Evolutionary conservation across 1,140 invertebrate genomes (phyloP), one percentile per base, ranked within the genome.

Genomic region (Formica selysi): DNA sequence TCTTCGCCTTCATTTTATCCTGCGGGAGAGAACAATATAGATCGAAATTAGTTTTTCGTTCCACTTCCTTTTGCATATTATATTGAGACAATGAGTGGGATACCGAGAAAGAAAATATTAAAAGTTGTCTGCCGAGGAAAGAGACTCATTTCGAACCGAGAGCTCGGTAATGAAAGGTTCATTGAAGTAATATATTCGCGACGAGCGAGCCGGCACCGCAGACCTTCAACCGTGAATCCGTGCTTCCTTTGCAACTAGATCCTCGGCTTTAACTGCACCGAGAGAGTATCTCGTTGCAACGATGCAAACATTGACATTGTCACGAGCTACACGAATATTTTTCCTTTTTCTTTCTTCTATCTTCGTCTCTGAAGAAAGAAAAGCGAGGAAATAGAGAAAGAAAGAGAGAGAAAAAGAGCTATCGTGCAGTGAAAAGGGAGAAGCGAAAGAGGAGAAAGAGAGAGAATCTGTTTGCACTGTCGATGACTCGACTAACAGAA

Each of bases 271-370:
- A 90, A 85, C 81, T 81, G 62, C 88, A 86, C 73, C 57, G 79
- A 85, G 89, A 85, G 89, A 90, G 88, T 87, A 86, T 85, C 89
- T 90, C 68, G 85, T 64, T 90, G 92, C 88, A 92, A 93, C 90
- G 84, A 90, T 87, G 88, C 91, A 93, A 93, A 92, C 91, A 92
- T 91, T 91, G 92, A 93, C 92, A 92, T 93, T 93, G 91, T 93
- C 92, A 92, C 92, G 89, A 88, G 83, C 81, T 87, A 70, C 79
- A 85, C 79, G 79, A 87, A 87, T 86, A 48, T 57, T 76, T 76
- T 54, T 85, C 19, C 41, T 62, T 38, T 51, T 16, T n/a, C 68
- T 59, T 38, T 19, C 76, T 38, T 22, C 65, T 19, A 22, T 32
- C 26, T 36, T 64, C 36, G 41, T 26, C 8, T 54, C 26, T 73